Base-by-base conservation (phyloP, 30 jellyfish, hydroid and myxozoan genomes). In the Chrysaora quinquecirrha region DNA sequence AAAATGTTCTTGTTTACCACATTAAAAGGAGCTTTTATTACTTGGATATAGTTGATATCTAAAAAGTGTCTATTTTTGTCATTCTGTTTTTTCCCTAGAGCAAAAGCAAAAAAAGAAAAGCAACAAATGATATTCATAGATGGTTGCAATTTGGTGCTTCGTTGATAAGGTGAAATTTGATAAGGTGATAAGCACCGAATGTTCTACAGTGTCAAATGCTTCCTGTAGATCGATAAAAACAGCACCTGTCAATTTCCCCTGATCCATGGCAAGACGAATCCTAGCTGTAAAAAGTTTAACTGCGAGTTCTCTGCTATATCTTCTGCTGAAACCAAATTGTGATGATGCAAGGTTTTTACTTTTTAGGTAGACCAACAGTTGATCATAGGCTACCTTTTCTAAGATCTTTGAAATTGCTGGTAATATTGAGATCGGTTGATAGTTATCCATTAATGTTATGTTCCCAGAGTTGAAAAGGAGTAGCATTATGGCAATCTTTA, bases 201-300 rank as follows among this genome's bases (percentile, higher is more conserved):
- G 86, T 79, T 38, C 73, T 63, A 87, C 80, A 0, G 96, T 48
- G 66, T 88, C 90, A 70, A 78, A 76, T n/a, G 84, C 88, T 78
- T 73, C 73, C 21, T 71, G n/a, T 0, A 71, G 47, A 71, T 84
- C 95, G 14, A 84, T 84, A 60, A 49, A 75, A 0, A 73, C 16
- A 56, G 89, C 95, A 60, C 93, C 94, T 3, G 73, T 69, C 18
- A 76, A 73, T 64, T 76, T 78, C 19, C 92, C 92, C 54, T 29
- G 43, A 73, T 86, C 96, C 71, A 66, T 67, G 77, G 21, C 68
- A 43, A 67, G 76, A 22, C 96, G 66, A 33, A 87, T 67, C 24
- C 16, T 71, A 68, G 78, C 93, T 30, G 87, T 48, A 29, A 78
- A 46, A 83, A 27, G 54, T 50, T 50, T 85, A 79, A 65, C 87